Percentiles rank a stretch among this genome's conserved stretches.
Evolutionary conservation across 2,888 invertebrate species (phyloP).

Genomic region (Tipula confusa): DNA sequence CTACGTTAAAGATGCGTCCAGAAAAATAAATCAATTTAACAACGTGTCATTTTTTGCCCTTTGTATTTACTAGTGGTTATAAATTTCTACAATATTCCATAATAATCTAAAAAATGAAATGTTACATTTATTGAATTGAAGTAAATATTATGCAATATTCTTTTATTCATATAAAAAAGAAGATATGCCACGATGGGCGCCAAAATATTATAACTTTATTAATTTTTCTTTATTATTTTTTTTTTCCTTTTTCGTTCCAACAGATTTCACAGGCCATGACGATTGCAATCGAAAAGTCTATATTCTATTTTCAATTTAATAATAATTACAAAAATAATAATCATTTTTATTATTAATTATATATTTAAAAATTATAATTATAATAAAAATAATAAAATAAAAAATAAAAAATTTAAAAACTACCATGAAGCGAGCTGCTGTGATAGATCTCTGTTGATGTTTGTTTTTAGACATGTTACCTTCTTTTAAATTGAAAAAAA

Average conservation of each 20-base stretch:
- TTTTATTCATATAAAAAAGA: too few relatives aligned
- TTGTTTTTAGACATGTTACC: constrained; percentile 31
- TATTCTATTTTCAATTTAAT: constrained; percentile 29
- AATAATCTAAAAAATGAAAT: too few relatives aligned
- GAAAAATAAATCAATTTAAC: too few relatives aligned
- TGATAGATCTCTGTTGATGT: constrained; percentile 37
- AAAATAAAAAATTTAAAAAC: constrained; percentile 8
- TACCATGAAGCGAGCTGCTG: constrained; percentile 39
- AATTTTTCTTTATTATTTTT: constrained; percentile 32
- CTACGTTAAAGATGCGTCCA: too few relatives aligned
- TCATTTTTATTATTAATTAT: constrained; percentile 27
- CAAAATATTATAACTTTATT: background rate
- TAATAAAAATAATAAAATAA: constrained; percentile 26
- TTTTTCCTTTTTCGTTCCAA: constrained; percentile 38
- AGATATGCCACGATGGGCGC: background rate
- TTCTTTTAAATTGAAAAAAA: background rate
- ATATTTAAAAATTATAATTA: background rate
- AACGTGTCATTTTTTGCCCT: too few relatives aligned
- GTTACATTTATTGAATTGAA: too few relatives aligned
- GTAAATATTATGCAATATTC: too few relatives aligned
- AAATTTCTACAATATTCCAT: too few relatives aligned
- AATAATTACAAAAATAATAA: constrained; percentile 27
- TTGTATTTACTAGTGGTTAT: too few relatives aligned
- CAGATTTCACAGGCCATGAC: constrained; percentile 78
- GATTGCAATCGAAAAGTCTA: constrained; percentile 53